Evolutionary conservation across 2,888 invertebrate species (phyloP), one percentile per base, ranked within the genome.

Genomic region (Drosophila neotestacea): DNA sequence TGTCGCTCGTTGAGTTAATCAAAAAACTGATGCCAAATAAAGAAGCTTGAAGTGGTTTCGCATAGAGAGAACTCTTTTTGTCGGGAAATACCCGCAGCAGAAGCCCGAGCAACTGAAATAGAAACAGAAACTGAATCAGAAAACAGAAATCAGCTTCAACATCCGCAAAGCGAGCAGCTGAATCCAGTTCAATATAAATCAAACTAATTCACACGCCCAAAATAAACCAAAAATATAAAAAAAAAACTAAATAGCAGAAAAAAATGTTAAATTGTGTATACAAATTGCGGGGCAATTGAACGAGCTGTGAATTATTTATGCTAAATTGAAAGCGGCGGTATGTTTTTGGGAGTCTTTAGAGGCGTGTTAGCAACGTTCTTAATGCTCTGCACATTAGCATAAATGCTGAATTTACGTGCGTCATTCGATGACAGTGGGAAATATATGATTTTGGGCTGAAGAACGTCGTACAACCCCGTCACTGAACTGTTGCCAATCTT

Each of bases 161-260:
- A 85, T 86, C 90, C 90, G 90, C 70, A 77, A 85, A 71, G 64
- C 42, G 42, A 66, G 62, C 66, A 56, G 56, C 56, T 38, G 46
- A 56, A 50, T 46, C 27, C 51, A 32, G 56, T 52, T 42, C 48
- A 65, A 74, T 44, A 67, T 64, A 68, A 76, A 75, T 66, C 63
- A 73, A 75, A 74, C 73, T 67, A 88, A 85, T 85, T 85, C 90
- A 88, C 90, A 88, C 88, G 88, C 84, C 88, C 70, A 72, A 89
- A 70, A 77, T 54, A 69, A 66, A 46, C 58, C 63, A 42, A 66
- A 56, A 59, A 60, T n/a, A 11, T 27, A 34, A 36, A 38, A 27
- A 47, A 22, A 48, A 46, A 64, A 42, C 34, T 13, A 52, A 62
- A 55, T 48, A 52, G 16, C 38, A 30, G 16, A 54, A 52, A 56